Conservation (phyloP, 1,140 invertebrate genomes). For the Apolygus lucorum region DNA sequence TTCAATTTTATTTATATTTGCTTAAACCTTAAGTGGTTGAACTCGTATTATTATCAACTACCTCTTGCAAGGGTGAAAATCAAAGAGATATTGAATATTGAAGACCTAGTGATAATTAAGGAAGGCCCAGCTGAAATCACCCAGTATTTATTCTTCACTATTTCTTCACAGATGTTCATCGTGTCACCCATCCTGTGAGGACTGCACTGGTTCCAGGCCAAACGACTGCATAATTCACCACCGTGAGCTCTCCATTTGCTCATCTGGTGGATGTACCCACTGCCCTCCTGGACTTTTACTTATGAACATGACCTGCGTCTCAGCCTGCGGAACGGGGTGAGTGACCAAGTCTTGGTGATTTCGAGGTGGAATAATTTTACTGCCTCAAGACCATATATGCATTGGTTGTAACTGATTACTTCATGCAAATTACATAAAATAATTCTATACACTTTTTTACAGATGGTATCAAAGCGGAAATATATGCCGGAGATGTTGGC, state of each 20-base stretch:
- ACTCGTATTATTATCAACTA: too few species aligned
- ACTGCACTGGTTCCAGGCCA: slow-evolving; percentile 66
- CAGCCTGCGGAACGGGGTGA: slow-evolving; percentile 42
- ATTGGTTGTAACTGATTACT: not conserved
- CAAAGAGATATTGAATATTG: too few species aligned
- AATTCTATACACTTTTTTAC: slow-evolving; percentile 24
- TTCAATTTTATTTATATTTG: too few species aligned
- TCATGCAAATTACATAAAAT: not conserved
- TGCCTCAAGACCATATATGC: not conserved
- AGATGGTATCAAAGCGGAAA: slow-evolving; percentile 77
- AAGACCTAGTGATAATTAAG: too few species aligned
- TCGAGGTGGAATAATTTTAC: not conserved
- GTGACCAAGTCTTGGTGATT: slow-evolving; percentile 40
- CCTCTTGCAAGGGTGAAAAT: too few species aligned
- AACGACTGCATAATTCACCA: slow-evolving; percentile 57
- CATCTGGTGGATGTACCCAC: slow-evolving; percentile 21
- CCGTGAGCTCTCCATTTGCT: slow-evolving; percentile 18
- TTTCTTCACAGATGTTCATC: slow-evolving; percentile 33
- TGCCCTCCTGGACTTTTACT: slow-evolving; percentile 37
- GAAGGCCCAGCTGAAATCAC: too few species aligned
- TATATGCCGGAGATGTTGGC: slow-evolving; percentile 68
- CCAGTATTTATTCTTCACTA: too few species aligned
- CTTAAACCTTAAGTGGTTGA: too few species aligned
- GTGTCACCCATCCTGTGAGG: slow-evolving; percentile 70
- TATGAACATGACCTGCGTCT: slow-evolving; percentile 36